phyloP scores from a whole-genome alignment of 2,797 vertebrate species.

The Helarctos malayanus region DNA sequence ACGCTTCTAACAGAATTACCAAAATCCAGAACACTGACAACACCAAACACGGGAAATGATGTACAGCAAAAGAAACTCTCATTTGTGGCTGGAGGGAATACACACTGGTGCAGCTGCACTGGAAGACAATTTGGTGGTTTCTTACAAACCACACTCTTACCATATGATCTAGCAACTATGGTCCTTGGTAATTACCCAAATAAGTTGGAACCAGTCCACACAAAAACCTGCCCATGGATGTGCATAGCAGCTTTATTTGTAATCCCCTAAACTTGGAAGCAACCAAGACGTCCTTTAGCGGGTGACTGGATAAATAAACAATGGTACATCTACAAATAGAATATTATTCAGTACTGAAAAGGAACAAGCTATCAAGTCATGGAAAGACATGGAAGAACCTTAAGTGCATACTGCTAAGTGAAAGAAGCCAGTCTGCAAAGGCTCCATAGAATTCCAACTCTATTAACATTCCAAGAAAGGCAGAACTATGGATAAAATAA shows the following conservation, averaged over 20 bases:
- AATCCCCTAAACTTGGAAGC: not conserved
- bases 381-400: not conserved
- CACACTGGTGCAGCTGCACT: not conserved
- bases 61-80: not conserved
- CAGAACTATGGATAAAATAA: not conserved
- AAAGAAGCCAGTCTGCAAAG: not conserved
- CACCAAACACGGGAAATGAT: not conserved
- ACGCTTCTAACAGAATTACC: not conserved
- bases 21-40: not conserved
- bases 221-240: not conserved
- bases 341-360: not conserved
- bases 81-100: not conserved
- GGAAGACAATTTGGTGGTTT: not conserved
- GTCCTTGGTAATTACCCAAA: not conserved
- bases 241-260: not conserved
- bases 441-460: not conserved
- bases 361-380: not conserved
- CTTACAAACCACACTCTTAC: not conserved
- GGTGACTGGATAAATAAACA: not conserved
- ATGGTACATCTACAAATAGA: not conserved
- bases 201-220: not conserved
- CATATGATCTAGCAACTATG: not conserved
- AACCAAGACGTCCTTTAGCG: not conserved
- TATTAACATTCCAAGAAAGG: not conserved
- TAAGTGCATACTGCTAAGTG: not conserved